Evolutionary conservation across 2,113 vertebrate species (phyloP).

Genomic region (Gobiocypris rarus): DNA sequence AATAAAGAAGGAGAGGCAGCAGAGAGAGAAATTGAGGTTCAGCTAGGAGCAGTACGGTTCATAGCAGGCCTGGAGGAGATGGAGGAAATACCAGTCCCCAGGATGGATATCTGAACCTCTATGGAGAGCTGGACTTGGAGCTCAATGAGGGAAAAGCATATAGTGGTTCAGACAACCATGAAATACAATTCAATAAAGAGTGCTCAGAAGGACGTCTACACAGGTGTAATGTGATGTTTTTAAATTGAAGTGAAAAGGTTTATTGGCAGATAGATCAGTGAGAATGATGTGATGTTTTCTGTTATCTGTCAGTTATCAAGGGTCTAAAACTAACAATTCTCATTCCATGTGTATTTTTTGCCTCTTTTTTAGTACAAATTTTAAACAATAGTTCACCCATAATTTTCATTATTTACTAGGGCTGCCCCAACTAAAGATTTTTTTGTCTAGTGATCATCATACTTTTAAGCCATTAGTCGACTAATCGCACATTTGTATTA

Average conservation of each 20-base stretch:
- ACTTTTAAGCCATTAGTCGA: no score
- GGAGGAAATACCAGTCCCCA: conserved; percentile 65
- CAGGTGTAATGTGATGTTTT: background rate
- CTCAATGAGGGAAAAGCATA: conserved; percentile 56
- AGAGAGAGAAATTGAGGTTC: conserved; percentile 77
- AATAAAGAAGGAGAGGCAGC: conserved; percentile 73
- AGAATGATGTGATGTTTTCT: conserved; percentile 44
- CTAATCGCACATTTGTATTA: no score
- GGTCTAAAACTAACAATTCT: background rate
- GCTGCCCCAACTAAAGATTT: no score
- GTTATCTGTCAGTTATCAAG: background rate
- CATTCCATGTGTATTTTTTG: background rate
- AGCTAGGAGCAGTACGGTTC: conserved; percentile 65
- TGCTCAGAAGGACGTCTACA: conserved; percentile 2
- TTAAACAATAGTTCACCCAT: background rate
- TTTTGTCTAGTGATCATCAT: no score
- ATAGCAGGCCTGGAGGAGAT: conserved; percentile 71
- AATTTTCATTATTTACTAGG: background rate
- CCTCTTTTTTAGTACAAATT: background rate
- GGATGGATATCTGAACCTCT: conserved; percentile 60
- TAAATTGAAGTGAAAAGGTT: conserved; percentile 25
- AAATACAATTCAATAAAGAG: conserved; percentile 58
- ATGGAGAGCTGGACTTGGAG: conserved; percentile 56
- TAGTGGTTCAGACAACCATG: conserved; percentile 64
- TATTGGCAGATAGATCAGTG: conserved; percentile 56